Evolutionary conservation across 53 echinoderm and acorn worm species (phyloP), one percentile per base, ranked within the genome.

Genomic region (Temnopleurus reevesii): DNA sequence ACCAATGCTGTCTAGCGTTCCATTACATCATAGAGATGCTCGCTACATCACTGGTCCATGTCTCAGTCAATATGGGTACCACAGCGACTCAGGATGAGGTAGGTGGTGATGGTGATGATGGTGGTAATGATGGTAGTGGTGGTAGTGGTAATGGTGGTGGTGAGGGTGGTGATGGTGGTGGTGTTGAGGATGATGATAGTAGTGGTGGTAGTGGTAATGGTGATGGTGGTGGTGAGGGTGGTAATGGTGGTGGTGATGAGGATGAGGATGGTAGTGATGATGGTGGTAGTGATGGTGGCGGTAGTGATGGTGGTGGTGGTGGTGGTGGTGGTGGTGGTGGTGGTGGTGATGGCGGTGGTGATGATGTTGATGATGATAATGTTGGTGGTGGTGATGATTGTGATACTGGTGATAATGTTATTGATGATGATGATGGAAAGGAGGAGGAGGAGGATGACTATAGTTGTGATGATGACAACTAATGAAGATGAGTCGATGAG

Each of bases 1-100:
- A 93, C 90, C 92, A 91, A 65, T 95, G 91, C 65, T 85, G 92
- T 64, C 76, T 95, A 77, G 95, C 95, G 4, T 91, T 93, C 53
- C 79, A 64, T 43, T 90, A 90, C 13, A 76, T 95, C 8, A 77
- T 87, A 23, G 86, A 91, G 49, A 30, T 88, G 10, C 84, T 95
- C 66, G 91, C 89, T 4, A 89, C 93, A 2, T 85, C 90, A 27
- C 90, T 93, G 51, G 91, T 91, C 36, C 87, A 93, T 57, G 51
- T 90, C 41, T 89, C 91, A 19, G 91, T 89, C 60, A 95, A 95
- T 34, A 95, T 81, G 13, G 61, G 63, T 2, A 59, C 60, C 13
- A 89, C 46, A 55, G 10, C 58, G 15, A 45, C 80, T 5, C 86
- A 89, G 5, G 86, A 95, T 80, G 61, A 95, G 93, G 95, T 95